A percentile compares a stretch with the other conserved stretches of the same genome.
These are phyloP conservation scores for Cricetomys ansorgei DNA, from an alignment of 2,113 vertebrate species.

Conservation along the genomic window DNA sequence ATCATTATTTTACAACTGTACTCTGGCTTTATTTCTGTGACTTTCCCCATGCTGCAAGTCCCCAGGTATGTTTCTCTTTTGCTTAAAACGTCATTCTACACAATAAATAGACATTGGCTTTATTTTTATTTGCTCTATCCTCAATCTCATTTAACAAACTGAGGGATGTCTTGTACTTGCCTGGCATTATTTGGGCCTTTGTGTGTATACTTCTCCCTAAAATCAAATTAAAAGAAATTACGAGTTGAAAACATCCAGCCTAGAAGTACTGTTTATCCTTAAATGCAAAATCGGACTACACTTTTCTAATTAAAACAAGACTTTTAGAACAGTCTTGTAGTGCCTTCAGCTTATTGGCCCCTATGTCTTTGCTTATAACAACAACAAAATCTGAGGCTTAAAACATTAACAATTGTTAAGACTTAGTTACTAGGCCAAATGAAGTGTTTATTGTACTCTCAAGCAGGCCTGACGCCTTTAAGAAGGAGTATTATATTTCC, in stretches of 20 bases:
- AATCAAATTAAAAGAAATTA: conserved; percentile 48
- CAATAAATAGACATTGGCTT: not conserved
- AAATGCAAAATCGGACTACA: not conserved
- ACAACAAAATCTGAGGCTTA: conserved; percentile 42
- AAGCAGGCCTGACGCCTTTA: not conserved
- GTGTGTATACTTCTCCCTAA: not conserved
- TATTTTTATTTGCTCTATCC: not conserved
- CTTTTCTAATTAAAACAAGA: conserved; percentile 56
- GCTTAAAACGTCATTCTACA: not conserved
- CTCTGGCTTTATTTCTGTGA: not conserved
- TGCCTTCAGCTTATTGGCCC: not conserved
- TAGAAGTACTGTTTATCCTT: conserved; percentile 41
- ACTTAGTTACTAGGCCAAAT: conserved; percentile 26
- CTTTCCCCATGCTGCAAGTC: not conserved
- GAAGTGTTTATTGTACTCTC: conserved; percentile 42
- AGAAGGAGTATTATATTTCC: not conserved
- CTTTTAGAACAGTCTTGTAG: not conserved
- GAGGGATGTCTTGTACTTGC: not conserved
- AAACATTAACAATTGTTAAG: conserved; percentile 53
- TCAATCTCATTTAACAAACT: not conserved
- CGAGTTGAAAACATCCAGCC: not conserved
- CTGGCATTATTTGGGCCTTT: not conserved
- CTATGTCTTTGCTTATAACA: conserved; percentile 11
- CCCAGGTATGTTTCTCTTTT: not conserved
- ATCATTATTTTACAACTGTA: conserved; percentile 3